Conservation (phyloP, 2,888 invertebrate species). For the Lapara coniferarum region DNA sequence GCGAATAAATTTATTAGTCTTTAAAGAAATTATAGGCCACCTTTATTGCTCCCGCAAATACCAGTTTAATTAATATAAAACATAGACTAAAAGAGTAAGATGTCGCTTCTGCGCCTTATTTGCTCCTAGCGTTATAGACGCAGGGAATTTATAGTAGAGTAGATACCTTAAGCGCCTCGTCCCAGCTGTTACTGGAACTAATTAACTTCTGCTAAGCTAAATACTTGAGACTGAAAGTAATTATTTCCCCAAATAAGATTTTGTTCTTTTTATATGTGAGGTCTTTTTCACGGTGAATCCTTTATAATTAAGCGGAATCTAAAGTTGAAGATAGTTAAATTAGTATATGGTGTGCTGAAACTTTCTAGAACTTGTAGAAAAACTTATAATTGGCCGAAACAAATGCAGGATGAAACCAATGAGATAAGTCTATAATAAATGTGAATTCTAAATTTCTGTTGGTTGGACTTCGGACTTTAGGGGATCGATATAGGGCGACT, state of each 20-base stretch:
- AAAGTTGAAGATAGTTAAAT: neutral
- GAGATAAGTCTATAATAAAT: too few species aligned
- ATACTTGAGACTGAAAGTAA: constrained; percentile 55
- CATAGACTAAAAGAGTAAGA: neutral
- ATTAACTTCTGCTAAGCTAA: constrained; percentile 70
- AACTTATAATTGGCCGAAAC: too few species aligned
- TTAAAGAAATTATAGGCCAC: neutral
- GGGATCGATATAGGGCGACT: too few species aligned
- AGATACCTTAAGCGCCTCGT: constrained; percentile 29
- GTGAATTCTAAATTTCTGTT: too few species aligned
- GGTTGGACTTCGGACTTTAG: too few species aligned
- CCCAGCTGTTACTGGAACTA: constrained; percentile 61
- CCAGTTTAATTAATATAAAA: neutral
- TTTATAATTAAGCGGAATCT: neutral
- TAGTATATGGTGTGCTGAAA: neutral
- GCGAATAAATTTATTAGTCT: too few species aligned
- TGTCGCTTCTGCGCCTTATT: constrained; percentile 3
- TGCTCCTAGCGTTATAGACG: constrained; percentile 18
- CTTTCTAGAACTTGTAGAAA: neutral
- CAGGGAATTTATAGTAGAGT: constrained; percentile 21
- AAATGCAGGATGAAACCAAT: too few species aligned
- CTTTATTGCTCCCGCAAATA: neutral
- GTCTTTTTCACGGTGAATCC: neutral
- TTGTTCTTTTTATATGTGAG: constrained; percentile 30
- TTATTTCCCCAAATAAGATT: constrained; percentile 48